Percentiles rank a stretch among this genome's conserved stretches.
phyloP scores from a whole-genome alignment of 2,888 invertebrate genomes.

The Troides oblongomaculatus region DNA sequence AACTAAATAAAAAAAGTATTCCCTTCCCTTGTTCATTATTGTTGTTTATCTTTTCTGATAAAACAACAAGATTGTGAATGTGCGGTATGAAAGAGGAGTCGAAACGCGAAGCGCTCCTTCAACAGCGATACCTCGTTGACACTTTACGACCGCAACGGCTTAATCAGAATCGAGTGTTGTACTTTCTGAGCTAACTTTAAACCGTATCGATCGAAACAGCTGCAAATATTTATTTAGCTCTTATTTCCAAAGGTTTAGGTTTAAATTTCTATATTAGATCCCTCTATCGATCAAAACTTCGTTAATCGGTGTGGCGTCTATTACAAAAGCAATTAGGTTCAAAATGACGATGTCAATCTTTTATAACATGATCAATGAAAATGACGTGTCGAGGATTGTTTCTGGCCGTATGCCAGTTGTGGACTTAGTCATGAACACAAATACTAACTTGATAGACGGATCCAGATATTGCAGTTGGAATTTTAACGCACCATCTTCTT shows the following conservation, averaged over 20 bases:
- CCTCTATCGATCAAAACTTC: background rate
- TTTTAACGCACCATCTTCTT: background rate
- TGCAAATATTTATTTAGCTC: background rate
- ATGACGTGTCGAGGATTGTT: constrained; percentile 25
- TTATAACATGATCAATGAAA: constrained; percentile 1
- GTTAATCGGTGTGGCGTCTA: constrained; percentile 8
- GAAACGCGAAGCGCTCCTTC: constrained; percentile 3
- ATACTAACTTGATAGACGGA: constrained; percentile 26
- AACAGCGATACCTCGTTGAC: constrained; percentile 5
- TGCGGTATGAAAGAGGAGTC: constrained; percentile 18
- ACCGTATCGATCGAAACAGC: constrained; percentile 22
- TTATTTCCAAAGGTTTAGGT: background rate
- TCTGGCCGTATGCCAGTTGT: constrained; percentile 32
- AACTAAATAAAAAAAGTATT: no score
- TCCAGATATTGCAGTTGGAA: constrained; percentile 2
- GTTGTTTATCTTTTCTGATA: constrained; percentile 14
- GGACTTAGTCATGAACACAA: constrained; percentile 32
- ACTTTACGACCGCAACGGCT: constrained; percentile 22
- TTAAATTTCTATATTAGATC: background rate
- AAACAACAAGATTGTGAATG: constrained; percentile 9
- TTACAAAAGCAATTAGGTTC: constrained; percentile 17
- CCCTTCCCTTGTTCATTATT: background rate
- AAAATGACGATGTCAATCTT: constrained; percentile 12
- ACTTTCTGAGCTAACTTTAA: constrained; percentile 23
- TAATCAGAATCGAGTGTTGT: constrained; percentile 19